Base-by-base conservation (phyloP, 2,113 vertebrate genomes). In the Meles meles region DNA sequence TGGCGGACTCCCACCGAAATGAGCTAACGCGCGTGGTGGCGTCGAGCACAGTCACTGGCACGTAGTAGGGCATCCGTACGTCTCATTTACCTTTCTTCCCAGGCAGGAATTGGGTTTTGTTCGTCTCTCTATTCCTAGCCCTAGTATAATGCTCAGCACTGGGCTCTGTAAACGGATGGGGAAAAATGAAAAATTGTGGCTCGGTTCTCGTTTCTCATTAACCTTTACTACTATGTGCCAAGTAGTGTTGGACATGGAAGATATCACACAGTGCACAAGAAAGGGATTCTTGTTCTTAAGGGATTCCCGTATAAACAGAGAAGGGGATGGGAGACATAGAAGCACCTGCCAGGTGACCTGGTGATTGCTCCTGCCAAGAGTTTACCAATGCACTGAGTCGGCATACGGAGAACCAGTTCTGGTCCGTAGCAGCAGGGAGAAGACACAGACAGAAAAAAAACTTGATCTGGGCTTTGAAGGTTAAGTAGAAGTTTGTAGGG, bases 31-130 rank as follows among this genome's bases (percentile, higher is more conserved):
- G 2, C 7, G 2, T 15, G 7, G 39, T 25, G 0, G 65, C 5
- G 6, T 12, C 31, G 17, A 11, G n/a, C 89, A 9, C 17, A 4
- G 37, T 59, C 27, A 31, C 74, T 67, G 59, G n/a, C 34, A 21
- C 25, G 0, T 42, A 15, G 82, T 34, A 7, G 21, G 71, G 29
- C 23, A 13, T 4, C 29, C 4, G 1, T 27, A 4, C 0, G 0
- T 59, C 57, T 29, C 44, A 20, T 44, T 63, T 71, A 69, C 71
- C 17, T 55, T 57, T 81, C 80, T 81, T 87, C 11, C 25, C 67
- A 65, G 69, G 74, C 2, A 47, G 52, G 44, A 8, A 0, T 17
- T 4, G 5, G 12, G 15, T 39, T 17, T 47, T 42, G 5, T 37
- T 55, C 29, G 39, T 63, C 42, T 88, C 83, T 63, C 34, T 47